Conservation (phyloP, 2,797 vertebrate species). For the Clarias platycephalus region DNA sequence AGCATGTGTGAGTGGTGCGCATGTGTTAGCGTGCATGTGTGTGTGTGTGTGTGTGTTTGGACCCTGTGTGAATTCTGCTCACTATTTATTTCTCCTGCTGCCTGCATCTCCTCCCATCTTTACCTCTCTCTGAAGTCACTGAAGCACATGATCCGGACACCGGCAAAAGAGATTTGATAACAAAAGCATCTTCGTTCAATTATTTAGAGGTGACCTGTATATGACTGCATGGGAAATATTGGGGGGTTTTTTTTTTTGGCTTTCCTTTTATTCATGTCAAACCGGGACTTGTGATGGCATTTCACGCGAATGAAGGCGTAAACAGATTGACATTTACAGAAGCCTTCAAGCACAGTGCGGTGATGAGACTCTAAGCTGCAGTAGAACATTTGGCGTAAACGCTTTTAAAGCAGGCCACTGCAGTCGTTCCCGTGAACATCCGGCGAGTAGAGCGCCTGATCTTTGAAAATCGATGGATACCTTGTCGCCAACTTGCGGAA, state of each 20-base stretch:
- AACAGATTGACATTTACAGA: too few species aligned
- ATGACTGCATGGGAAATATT: constrained; percentile 46
- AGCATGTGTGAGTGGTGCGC: constrained; percentile 28
- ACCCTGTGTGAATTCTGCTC: constrained; percentile 31
- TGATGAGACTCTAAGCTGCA: too few species aligned
- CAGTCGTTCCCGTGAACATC: too few species aligned
- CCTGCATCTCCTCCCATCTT: constrained; percentile 33
- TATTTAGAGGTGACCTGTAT: constrained; percentile 63
- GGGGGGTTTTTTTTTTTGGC: background rate
- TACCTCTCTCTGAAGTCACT: constrained; percentile 28
- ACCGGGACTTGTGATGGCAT: too few species aligned
- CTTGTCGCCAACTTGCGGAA: too few species aligned
- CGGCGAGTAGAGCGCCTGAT: too few species aligned
- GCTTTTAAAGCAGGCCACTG: too few species aligned
- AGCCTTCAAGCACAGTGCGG: too few species aligned
- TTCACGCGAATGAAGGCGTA: too few species aligned
- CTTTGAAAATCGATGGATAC: too few species aligned
- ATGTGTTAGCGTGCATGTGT: constrained; percentile 26
- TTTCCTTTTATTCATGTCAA: background rate
- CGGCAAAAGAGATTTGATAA: constrained; percentile 63
- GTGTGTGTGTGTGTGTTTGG: constrained; percentile 28
- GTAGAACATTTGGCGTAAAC: too few species aligned
- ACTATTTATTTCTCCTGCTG: constrained; percentile 29
- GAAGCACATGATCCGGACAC: constrained; percentile 53
- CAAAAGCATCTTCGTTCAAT: constrained; percentile 69